Conservation (phyloP, 2,888 invertebrate species). For the Glyphotaelius pellucidus region DNA sequence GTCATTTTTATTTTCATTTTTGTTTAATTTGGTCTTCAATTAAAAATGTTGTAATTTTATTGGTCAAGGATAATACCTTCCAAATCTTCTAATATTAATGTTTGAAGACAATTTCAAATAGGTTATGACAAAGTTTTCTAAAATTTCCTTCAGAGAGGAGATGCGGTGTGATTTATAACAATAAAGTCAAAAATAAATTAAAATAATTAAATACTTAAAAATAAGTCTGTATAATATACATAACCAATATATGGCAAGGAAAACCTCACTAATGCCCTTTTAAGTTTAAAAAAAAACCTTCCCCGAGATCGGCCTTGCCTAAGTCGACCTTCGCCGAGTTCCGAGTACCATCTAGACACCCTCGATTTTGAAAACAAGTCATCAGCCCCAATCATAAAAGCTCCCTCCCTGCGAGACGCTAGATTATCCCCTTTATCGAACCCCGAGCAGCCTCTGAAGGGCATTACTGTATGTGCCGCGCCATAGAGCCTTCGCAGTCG, state of each 20-base stretch:
- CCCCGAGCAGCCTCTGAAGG: neutral
- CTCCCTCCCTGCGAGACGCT: neutral
- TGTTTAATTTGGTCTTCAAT: too few species aligned
- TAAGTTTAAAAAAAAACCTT: neutral
- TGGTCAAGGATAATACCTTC: too few species aligned
- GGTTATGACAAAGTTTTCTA: too few species aligned
- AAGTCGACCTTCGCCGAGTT: neutral
- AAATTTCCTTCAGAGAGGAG: too few species aligned
- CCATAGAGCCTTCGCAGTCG: neutral
- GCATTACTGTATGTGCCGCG: neutral
- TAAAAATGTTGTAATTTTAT: too few species aligned
- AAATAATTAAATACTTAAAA: too few species aligned
- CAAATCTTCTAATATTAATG: too few species aligned
- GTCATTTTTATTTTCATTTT: too few species aligned
- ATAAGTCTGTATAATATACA: too few species aligned
- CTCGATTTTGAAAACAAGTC: neutral
- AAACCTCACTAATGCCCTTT: neutral
- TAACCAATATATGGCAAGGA: neutral
- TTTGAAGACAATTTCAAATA: too few species aligned
- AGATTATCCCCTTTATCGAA: conserved; percentile 2
- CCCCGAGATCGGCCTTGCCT: neutral
- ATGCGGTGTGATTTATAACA: too few species aligned
- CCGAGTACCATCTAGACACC: neutral
- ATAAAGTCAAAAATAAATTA: too few species aligned
- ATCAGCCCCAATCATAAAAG: neutral